Percentiles rank a stretch among this genome's conserved stretches.
phyloP scores from a whole-genome alignment of 2,888 invertebrate genomes.

The Phyllotreta cruciferae region DNA sequence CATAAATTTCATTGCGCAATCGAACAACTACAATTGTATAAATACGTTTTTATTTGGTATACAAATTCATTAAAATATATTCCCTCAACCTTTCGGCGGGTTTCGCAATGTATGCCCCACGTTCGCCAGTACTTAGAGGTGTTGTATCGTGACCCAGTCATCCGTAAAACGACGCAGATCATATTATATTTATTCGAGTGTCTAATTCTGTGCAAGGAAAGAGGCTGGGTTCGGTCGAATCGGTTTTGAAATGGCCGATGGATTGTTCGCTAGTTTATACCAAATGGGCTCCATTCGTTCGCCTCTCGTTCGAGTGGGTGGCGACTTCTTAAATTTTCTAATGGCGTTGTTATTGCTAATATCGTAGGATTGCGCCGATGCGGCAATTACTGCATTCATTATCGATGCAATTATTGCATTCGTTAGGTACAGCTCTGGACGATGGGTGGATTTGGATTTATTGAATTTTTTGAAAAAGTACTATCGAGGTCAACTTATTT shows the following conservation, averaged over 20 bases:
- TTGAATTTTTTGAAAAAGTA: too few species aligned
- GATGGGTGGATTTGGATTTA: too few species aligned
- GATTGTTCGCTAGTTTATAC: constrained; percentile 19
- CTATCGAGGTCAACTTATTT: too few species aligned
- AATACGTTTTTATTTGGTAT: too few species aligned
- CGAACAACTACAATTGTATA: too few species aligned
- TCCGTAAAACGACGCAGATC: constrained; percentile 9
- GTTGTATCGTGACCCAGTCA: constrained; percentile 15
- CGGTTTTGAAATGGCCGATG: constrained; percentile 23
- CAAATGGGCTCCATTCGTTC: constrained; percentile 23
- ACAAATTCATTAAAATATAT: too few species aligned
- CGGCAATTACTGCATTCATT: too few species aligned
- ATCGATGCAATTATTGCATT: too few species aligned
- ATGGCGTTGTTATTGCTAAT: constrained; percentile 23
- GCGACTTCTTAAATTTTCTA: constrained; percentile 27
- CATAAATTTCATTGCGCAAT: too few species aligned
- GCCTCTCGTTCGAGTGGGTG: constrained; percentile 27
- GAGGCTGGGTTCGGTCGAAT: constrained; percentile 17
- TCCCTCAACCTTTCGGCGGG: not conserved
- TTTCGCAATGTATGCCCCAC: not conserved
- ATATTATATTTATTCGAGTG: constrained; percentile 10
- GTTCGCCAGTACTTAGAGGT: constrained; percentile 8
- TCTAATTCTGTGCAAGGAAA: not conserved
- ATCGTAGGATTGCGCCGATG: too few species aligned
- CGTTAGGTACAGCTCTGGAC: too few species aligned